Evolutionary conservation across 2,113 vertebrate genomes (phyloP).

Genomic region (Cavia porcellus): DNA sequence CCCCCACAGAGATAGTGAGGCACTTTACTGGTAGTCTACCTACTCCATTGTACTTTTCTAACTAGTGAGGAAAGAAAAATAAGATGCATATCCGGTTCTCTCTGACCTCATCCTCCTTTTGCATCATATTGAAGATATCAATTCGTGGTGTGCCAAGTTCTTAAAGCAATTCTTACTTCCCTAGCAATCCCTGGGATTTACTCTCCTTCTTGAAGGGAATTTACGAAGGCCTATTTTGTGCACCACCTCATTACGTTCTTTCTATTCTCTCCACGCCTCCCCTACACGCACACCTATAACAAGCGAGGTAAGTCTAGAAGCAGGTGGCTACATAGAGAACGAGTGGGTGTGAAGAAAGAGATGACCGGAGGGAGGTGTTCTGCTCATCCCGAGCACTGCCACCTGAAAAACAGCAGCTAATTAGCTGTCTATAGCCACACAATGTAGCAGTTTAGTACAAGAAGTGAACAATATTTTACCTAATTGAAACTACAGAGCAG

Average conservation of each 20-base stretch:
- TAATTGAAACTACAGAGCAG: constrained; percentile 79
- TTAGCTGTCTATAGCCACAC: constrained; percentile 78
- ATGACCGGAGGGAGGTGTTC: constrained; percentile 28
- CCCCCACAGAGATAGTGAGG: background rate
- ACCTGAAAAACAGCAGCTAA: constrained; percentile 76
- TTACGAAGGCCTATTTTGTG: background rate
- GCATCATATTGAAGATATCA: constrained; percentile 27
- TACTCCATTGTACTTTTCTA: background rate
- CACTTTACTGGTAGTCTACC: background rate
- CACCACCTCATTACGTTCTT: background rate
- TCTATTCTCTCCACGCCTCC: background rate
- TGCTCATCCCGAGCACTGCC: background rate
- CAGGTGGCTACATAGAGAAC: background rate
- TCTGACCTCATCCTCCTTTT: constrained; percentile 25
- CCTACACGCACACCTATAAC: background rate
- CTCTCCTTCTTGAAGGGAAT: background rate
- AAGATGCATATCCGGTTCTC: background rate
- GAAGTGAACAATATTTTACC: constrained; percentile 82
- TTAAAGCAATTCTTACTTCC: constrained; percentile 13
- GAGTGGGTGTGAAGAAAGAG: background rate
- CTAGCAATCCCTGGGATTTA: constrained; percentile 11
- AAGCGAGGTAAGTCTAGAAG: background rate
- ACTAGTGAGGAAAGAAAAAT: constrained; percentile 17
- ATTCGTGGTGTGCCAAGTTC: background rate
- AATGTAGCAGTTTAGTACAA: constrained; percentile 76